Base-by-base conservation (phyloP, 2,888 invertebrate species). In the Orthosia incerta region DNA sequence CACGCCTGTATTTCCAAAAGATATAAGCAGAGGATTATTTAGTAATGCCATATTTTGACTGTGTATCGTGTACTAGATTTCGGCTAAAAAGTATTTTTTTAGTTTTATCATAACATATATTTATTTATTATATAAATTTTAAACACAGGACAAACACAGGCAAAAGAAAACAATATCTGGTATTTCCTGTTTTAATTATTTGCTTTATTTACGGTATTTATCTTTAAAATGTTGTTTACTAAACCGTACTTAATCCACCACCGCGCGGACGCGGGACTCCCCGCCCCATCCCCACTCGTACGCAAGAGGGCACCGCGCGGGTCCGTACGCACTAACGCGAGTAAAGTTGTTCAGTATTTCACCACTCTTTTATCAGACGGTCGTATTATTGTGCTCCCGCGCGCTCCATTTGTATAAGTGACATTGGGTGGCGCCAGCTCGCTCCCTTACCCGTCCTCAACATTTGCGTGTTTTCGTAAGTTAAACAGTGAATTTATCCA, bases 341-440 rank as follows among this genome's bases (percentile, higher is more conserved):
- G 9, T 39, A 39, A 39, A 9, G 39, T 39, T 39, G 39, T 39
- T 39, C 9, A 39, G 39, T 39, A 39, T 9, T 39, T 39, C 39
- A 39, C 39, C 39, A 39, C 39, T 39, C 39, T 39, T 39, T 39
- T 39, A 39, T 9, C 39, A 9, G 39, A 39, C 39, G 9, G 39
- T 39, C 39, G 39, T 9, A 39, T 39, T 39, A 39, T 39, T 39
- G 39, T 39, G 39, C 39, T 39, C 39, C 9, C 39, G 39, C 9
- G 39, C 39, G 7, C 7, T 39, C 39, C 1, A 39, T 31, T 95
- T 95, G 95, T 95, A 91, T 94, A 88, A 91, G 91, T 88, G 57
- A 66, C 77, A 80, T 79, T 76, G 55, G 83, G 91, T 90, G 92
- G 90, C 95, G 95, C 95, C 95, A 95, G 95, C 93, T 95, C 95